Evolutionary conservation across 2,113 vertebrate genomes (phyloP).

Genomic region (Carollia perspicillata): DNA sequence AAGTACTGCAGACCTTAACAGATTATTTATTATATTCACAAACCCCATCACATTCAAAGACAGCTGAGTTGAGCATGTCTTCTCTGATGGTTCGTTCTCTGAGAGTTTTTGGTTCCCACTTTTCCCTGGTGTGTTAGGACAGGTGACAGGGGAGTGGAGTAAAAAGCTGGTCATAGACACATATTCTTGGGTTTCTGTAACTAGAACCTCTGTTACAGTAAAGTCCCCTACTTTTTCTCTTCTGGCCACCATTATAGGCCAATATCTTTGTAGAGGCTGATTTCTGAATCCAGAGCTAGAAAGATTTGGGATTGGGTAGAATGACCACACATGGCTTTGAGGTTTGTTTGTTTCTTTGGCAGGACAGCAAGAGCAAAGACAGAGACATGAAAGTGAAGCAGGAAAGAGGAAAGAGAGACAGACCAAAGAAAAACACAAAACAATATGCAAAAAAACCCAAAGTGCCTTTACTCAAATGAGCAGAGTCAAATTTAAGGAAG

Average conservation of each 20-base stretch:
- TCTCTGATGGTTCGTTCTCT: neutral
- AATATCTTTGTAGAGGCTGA: neutral
- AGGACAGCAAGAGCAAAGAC: neutral
- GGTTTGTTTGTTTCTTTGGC: neutral
- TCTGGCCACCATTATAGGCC: neutral
- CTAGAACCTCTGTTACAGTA: neutral
- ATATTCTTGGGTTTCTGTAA: neutral
- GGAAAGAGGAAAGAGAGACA: neutral
- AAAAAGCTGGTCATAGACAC: neutral
- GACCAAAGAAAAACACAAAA: neutral
- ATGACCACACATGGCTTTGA: neutral
- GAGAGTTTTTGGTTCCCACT: neutral
- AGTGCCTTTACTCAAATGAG: neutral
- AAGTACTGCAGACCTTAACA: conserved; percentile 37
- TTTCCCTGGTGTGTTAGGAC: neutral
- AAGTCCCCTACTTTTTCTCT: neutral
- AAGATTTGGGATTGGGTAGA: neutral
- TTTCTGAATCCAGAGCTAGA: neutral
- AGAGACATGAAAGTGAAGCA: neutral
- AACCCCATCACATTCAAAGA: conserved; percentile 14
- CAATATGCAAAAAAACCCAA: neutral
- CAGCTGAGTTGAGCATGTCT: neutral
- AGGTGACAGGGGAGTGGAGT: neutral
- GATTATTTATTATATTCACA: conserved; percentile 45
- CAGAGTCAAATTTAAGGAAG: neutral